Conservation (phyloP, 2,797 vertebrate species). For the Callimico goeldii region DNA sequence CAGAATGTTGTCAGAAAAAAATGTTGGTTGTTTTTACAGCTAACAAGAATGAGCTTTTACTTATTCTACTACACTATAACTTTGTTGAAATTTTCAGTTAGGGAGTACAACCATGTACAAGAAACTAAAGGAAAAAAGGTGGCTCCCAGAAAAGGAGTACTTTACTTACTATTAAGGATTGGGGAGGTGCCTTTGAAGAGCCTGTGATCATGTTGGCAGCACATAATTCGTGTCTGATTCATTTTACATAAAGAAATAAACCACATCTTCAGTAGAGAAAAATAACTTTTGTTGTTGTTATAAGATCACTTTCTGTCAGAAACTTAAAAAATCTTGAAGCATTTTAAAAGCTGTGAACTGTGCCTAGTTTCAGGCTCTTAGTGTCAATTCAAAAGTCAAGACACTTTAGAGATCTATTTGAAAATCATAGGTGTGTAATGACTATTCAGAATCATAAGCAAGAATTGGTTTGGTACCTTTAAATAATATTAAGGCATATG, state of each 20-base stretch:
- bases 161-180: background rate
- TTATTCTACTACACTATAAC: background rate
- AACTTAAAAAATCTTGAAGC: background rate
- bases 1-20: background rate
- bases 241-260: background rate
- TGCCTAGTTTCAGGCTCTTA: background rate
- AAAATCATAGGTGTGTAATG: background rate
- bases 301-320: background rate
- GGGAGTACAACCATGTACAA: background rate
- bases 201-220: background rate
- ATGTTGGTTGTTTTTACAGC: background rate
- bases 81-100: background rate
- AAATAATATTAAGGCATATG: background rate
- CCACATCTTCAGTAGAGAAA: background rate
- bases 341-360: constrained; percentile 10
- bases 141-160: background rate
- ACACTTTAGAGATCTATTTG: background rate
- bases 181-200: background rate
- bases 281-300: background rate
- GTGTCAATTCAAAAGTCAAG: background rate
- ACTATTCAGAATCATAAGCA: background rate
- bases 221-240: background rate
- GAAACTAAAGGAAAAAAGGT: background rate
- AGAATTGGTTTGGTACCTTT: background rate
- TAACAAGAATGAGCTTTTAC: background rate